These are phyloP conservation scores for Diorhabda carinulata DNA, from an alignment of 1,140 invertebrate species.

Conservation along the genomic window DNA sequence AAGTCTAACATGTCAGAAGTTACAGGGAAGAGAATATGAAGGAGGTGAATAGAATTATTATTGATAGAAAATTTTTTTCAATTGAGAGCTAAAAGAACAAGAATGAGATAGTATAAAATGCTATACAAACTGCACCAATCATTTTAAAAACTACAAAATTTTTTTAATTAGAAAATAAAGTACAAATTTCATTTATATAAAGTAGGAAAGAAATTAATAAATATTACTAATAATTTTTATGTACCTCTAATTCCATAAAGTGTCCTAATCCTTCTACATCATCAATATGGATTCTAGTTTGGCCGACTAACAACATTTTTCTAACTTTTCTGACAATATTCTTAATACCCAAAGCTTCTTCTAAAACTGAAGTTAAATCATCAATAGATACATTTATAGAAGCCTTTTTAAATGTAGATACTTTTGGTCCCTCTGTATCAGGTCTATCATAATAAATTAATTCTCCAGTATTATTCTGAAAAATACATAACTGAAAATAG, in stretches of 20 bases:
- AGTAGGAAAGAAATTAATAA: no score
- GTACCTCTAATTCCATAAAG: constrained; percentile 88
- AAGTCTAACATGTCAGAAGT: no score
- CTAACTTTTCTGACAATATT: constrained; percentile 71
- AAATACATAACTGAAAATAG: constrained; percentile 2
- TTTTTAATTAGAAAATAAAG: no score
- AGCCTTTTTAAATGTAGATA: constrained; percentile 60
- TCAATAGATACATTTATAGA: constrained; percentile 49
- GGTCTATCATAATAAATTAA: constrained; percentile 77
- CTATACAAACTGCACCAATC: no score
- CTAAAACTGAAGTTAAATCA: constrained; percentile 51
- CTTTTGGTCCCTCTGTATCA: constrained; percentile 66
- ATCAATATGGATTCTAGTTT: constrained; percentile 88
- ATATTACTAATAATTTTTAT: not conserved
- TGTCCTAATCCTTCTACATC: constrained; percentile 73
- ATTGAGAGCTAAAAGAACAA: no score
- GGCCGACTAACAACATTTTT: constrained; percentile 70
- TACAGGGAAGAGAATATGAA: no score
- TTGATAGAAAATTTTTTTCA: no score
- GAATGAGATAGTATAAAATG: no score
- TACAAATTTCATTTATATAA: no score
- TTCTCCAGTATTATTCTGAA: constrained; percentile 54
- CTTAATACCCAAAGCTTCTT: constrained; percentile 57
- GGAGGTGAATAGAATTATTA: no score
- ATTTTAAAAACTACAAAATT: no score